Evolutionary conservation across 92 coral and sea anemone species (phyloP).

Genomic region (Anthopleura xanthogrammica): DNA sequence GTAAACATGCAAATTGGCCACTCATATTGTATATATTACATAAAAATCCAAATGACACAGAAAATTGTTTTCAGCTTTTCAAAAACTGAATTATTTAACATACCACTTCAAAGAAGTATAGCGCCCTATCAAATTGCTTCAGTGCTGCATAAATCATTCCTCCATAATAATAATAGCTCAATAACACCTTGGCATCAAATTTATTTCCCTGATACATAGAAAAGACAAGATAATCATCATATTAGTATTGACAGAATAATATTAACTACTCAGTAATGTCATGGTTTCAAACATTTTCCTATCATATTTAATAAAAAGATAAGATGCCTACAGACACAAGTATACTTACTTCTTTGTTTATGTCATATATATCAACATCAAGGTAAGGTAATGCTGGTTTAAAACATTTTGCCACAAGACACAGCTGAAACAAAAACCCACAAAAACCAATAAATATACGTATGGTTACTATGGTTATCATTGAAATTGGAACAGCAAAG

Average conservation of each 20-base stretch:
- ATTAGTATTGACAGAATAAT: background rate
- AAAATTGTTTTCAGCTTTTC: no score
- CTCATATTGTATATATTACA: no score
- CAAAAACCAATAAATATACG: no score
- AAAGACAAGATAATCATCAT: background rate
- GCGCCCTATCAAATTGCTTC: constrained; percentile 88
- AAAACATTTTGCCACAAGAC: constrained; percentile 94
- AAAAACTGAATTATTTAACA: constrained; percentile 11
- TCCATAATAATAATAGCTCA: constrained; percentile 93
- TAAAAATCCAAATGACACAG: no score
- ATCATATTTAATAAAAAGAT: no score
- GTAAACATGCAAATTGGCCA: no score
- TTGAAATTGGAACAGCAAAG: no score
- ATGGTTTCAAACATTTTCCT: no score
- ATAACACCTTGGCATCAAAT: constrained; percentile 79
- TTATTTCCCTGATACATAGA: constrained; percentile 64
- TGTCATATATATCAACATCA: constrained; percentile 79
- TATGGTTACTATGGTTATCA: no score
- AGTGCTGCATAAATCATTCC: constrained; percentile 98
- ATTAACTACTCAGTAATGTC: no score
- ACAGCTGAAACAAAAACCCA: constrained; percentile 50
- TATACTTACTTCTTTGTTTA: constrained; percentile 81
- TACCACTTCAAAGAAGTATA: constrained; percentile 98
- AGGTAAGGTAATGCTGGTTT: constrained; percentile 87
- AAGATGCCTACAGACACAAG: background rate